Base-by-base conservation (phyloP, 2,113 vertebrate species). In the Pionites leucogaster region DNA sequence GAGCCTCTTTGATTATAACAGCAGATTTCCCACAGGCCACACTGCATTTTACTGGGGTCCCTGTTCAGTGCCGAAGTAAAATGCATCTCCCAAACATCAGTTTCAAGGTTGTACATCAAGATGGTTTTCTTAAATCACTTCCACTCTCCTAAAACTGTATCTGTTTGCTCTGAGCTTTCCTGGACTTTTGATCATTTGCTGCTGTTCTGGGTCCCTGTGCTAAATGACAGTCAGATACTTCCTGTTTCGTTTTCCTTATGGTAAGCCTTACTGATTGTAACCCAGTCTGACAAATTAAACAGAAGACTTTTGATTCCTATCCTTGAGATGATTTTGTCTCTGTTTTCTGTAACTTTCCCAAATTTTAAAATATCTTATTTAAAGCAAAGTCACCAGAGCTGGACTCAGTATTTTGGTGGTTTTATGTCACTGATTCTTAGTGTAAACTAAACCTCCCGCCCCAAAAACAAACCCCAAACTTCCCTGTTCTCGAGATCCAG, bases 1-100 rank as follows among this genome's bases (percentile, higher is more conserved):
- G 2, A 18, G 33, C 2, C 25, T 24, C 0, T 7, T 23, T 0
- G 2, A 0, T 3, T 18, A 2, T 2, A 5, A 0, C 6, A 3
- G 27, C 23, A 0, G 3, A 1, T 6, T 17, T 15, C 14, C 29
- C 13, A 4, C 17, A 5, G 39, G 11, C 23, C 5, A 0, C 0
- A 0, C 0, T 1, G 29, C 1, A 0, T 24, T 31, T 55, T 2
- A 2, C 25, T 10, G 7, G n/a, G 9, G 5, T 0, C 37, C n/a
- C 49, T 4, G 35, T 20, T 27, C 20, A 10, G 13, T 10, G 41
- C 50, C 4, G 3, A 35, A 44, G 29, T 25, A 37, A 70, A 79
- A 41, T 1, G 2, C 18, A 1, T 11, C 19, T 86, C 29, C 57
- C 37, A 2, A 18, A 50, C 68, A 17, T 1, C 37, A 13, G 60